These are phyloP conservation scores for Emys orbicularis DNA, from an alignment of 2,797 vertebrate species.

Conservation along the genomic window DNA sequence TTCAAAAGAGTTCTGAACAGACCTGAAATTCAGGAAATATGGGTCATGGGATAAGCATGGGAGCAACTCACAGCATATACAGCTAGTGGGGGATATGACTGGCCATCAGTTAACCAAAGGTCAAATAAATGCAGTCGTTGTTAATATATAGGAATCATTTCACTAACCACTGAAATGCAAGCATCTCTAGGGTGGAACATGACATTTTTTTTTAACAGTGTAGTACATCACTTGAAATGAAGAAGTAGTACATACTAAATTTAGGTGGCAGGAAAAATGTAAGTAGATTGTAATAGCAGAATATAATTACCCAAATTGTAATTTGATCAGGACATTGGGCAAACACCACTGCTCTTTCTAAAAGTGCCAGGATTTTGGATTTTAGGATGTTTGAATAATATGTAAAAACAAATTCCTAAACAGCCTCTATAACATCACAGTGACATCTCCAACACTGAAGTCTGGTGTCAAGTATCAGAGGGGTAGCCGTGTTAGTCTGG, in stretches of 20 bases:
- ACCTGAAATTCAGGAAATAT: background rate
- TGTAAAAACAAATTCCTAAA: background rate
- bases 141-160: background rate
- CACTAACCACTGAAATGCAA: background rate
- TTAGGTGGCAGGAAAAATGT: background rate
- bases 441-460: background rate
- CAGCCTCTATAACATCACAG: background rate
- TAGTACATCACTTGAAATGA: background rate
- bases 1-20: background rate
- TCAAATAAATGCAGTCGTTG: background rate
- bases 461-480: no score
- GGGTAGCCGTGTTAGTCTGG: no score
- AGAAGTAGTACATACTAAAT: background rate
- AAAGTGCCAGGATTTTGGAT: background rate
- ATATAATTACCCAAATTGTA: background rate
- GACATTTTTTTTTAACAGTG: background rate
- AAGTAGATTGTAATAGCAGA: background rate
- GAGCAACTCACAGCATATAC: background rate
- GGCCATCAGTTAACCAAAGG: background rate
- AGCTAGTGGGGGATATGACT: background rate
- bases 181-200: background rate
- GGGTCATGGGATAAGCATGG: background rate
- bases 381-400: background rate
- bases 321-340: background rate
- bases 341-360: background rate